Evolutionary conservation across 2,797 vertebrate species (phyloP), one percentile per base, ranked within the genome.

Genomic region (Carduelis carduelis): DNA sequence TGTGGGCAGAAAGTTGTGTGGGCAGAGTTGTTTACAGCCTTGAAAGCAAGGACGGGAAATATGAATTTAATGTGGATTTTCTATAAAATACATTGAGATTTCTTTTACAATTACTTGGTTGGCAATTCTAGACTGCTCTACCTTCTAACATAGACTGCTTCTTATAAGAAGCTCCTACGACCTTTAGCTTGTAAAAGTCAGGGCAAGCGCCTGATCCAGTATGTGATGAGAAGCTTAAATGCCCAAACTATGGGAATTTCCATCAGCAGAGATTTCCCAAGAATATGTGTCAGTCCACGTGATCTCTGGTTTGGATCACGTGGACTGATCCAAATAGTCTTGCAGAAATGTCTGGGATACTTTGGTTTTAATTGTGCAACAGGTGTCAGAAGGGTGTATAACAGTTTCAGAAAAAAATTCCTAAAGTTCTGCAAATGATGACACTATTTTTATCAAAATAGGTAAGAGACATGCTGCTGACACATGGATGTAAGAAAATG

Each of bases 11-110:
- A 84, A 77, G 19, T 47, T 52, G 32, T 55, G 89, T 87, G 75
- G 89, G 92, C 63, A 83, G 88, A 79, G 60, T 17, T 95, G 90
- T 95, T 94, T 90, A 85, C 68, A 91, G 83, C 34, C 83, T 91
- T 50, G 55, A 86, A 92, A 60, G 44, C 49, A 71, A 78, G 44
- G 49, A 95, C 5, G 26, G 70, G 52, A 44, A 77, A 72, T 76
- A 81, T 3, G 26, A 96, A 74, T 90, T 53, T 83, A 41, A 86
- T 28, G 46, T 37, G 55, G 35, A 81, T 90, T 85, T 95, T 66
- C 50, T 78, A 26, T 47, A 64, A 79, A 87, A 69, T 30, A 44
- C 10, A 37, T 35, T n/a, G n/a, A 66, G 19, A 8, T 12, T 37
- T 71, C 89, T 92, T 92, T 89, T 61, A 47, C 20, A 75, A n/a